phyloP scores from a whole-genome alignment of 2,888 invertebrate species.

The Ophioninae sp. region DNA sequence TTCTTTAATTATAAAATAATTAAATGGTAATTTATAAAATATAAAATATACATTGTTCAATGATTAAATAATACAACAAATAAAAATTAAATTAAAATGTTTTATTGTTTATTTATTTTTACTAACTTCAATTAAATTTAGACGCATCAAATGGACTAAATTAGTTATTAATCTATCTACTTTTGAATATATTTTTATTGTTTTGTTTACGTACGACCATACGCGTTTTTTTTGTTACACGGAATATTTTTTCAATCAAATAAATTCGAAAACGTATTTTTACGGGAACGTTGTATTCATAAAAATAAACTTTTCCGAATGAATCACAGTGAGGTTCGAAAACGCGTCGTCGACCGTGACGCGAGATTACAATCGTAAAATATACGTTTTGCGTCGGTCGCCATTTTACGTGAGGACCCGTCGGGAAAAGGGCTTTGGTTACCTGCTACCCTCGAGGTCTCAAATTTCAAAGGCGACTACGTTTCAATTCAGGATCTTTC shows the following conservation, averaged over 20 bases:
- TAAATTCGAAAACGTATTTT: neutral
- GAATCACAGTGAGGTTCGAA: constrained; percentile 8
- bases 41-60: too few relatives aligned
- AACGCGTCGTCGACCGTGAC: constrained; percentile 39
- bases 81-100: too few relatives aligned
- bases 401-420: constrained; percentile 50
- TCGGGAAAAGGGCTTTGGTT: constrained; percentile 49
- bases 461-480: neutral
- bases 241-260: neutral
- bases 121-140: too few relatives aligned
- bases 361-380: constrained; percentile 47
- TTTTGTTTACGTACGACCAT: neutral
- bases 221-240: neutral
- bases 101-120: too few relatives aligned
- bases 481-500: neutral
- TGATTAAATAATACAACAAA: too few relatives aligned
- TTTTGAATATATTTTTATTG: neutral
- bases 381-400: constrained; percentile 34
- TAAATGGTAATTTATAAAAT: too few relatives aligned
- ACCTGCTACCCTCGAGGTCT: constrained; percentile 37
- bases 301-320: constrained; percentile 7
- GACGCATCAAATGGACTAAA: too few relatives aligned
- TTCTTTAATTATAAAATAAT: too few relatives aligned
- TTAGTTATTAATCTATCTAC: neutral
- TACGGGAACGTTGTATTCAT: neutral